phyloP scores from a whole-genome alignment of 2,797 vertebrate genomes.

The Mionectes olivaceus region DNA sequence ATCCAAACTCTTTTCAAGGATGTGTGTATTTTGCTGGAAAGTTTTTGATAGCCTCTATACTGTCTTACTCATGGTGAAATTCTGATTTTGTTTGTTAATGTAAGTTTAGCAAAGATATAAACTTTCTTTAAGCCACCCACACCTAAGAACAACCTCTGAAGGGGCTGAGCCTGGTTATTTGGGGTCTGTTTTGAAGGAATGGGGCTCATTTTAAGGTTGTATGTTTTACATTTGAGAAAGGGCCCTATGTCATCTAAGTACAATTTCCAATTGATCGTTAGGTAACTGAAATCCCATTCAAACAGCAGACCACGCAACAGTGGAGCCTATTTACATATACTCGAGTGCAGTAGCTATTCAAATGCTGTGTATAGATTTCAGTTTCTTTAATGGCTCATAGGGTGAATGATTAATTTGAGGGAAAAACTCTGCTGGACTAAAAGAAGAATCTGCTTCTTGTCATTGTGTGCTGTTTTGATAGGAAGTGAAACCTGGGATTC shows the following conservation, averaged over 20 bases:
- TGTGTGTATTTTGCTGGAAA: neutral
- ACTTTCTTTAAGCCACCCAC: neutral
- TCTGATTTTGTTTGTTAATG: neutral
- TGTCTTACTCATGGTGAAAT: neutral
- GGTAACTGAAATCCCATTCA: neutral
- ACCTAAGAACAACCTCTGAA: neutral
- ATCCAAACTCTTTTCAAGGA: neutral
- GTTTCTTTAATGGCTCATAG: constrained; percentile 3
- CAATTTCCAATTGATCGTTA: neutral
- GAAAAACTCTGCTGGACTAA: neutral
- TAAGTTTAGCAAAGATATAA: neutral
- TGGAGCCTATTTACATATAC: neutral
- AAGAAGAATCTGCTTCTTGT: constrained; percentile 34
- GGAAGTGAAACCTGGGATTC: constrained; percentile 14
- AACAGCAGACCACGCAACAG: neutral
- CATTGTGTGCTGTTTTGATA: neutral
- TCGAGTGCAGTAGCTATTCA: constrained; percentile 2
- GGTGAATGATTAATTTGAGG: constrained; percentile 30
- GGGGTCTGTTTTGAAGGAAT: neutral
- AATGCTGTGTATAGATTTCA: neutral
- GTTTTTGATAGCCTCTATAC: neutral
- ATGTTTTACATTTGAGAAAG: neutral
- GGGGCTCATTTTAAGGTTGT: neutral
- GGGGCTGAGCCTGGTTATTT: neutral
- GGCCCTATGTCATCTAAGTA: neutral